Evolutionary conservation across 2,888 invertebrate genomes (phyloP), one percentile per base, ranked within the genome.

Genomic region (Chalcosyrphus nemorum): DNA sequence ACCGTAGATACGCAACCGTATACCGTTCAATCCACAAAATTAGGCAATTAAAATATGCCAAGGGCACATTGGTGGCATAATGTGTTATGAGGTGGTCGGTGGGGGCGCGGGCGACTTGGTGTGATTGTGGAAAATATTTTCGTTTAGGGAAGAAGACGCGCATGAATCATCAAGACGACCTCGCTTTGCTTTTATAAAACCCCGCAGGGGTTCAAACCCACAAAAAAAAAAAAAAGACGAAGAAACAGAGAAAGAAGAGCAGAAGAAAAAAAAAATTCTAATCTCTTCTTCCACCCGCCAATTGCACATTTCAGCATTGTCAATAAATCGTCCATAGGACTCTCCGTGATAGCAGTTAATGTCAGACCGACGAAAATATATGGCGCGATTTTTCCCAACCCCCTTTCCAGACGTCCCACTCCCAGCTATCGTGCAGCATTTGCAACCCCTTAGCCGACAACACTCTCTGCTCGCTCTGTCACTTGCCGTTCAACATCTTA

Each of bases 361-460:
- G 92, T 92, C 91, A 92, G 90, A 90, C 90, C 89, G 89, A 89
- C 87, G 89, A 90, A 91, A 91, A 91, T 91, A 91, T 91, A 91
- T 91, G 89, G 89, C 88, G 86, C 87, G 86, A 87, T 84, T 78
- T 84, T 78, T 74, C 19, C 74, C 74, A 78, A 54, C 68, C 72
- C 72, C 56, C 56, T 3, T 7, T 29, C 56, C 4, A n/a, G n/a
- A n/a, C n/a, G n/a, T n/a, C n/a, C n/a, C n/a, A n/a, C n/a, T 29
- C 19, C 6, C 38, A 0, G 35, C 47, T n/a, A n/a, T 45, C 54
- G n/a, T 61, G 59, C 71, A 77, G 29, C 19, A 50, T 65, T 75
- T 78, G 78, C 80, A 84, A 78, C 84, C 84, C 78, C 77, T 57
- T 68, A 41, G 57, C 59, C 47, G 45, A 57, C 78, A 78, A 65